Conservation (phyloP, 2,113 vertebrate species). For the Podarcis muralis region DNA sequence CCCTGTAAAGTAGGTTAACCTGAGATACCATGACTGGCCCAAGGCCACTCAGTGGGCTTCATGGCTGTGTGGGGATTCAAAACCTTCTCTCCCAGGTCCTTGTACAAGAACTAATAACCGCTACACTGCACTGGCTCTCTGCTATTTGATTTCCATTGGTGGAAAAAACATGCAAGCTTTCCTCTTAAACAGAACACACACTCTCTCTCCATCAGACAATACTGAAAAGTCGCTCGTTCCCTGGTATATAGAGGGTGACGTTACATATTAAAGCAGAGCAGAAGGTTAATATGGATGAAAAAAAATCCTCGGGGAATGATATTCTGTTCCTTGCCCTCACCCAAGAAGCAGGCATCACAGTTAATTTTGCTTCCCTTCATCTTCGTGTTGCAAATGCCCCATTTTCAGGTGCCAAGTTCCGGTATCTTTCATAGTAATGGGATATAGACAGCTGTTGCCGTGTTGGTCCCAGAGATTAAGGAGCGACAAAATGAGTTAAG, state of each 20-base stretch:
- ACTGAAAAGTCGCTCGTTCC: neutral
- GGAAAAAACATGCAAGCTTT: neutral
- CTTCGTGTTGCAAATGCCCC: neutral
- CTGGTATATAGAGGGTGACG: neutral
- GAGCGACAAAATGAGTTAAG: slow-evolving; percentile 14
- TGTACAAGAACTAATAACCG: too few species aligned
- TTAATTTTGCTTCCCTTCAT: slow-evolving; percentile 21
- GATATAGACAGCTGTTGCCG: slow-evolving; percentile 23
- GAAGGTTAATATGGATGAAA: slow-evolving; percentile 19
- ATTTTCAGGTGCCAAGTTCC: slow-evolving; percentile 13
- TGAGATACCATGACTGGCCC: too few species aligned
- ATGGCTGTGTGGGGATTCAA: too few species aligned
- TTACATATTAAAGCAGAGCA: slow-evolving; percentile 2
- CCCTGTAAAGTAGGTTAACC: too few species aligned
- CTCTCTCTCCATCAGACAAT: neutral
- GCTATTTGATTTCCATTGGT: neutral
- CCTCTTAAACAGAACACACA: neutral
- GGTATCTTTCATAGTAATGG: slow-evolving; percentile 20
- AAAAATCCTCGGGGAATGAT: neutral
- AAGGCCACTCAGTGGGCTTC: too few species aligned
- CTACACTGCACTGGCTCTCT: neutral
- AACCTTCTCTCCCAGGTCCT: too few species aligned
- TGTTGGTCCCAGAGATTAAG: slow-evolving; percentile 25
- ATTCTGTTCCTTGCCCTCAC: neutral
- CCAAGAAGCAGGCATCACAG: neutral